phyloP scores from a whole-genome alignment of 2,888 invertebrate genomes.

The Dolichopus griseipennis region DNA sequence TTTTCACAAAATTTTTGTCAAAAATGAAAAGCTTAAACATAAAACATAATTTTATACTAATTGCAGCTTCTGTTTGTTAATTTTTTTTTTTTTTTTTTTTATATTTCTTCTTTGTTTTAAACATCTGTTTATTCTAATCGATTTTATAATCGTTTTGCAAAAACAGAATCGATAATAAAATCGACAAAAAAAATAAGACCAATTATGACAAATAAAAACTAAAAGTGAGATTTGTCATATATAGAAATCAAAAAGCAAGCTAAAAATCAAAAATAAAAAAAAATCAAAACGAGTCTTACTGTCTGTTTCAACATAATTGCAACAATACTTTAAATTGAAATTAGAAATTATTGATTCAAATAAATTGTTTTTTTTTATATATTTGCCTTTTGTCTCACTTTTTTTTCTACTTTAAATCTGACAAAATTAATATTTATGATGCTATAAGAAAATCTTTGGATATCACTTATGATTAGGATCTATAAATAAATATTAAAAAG shows the following conservation, averaged over 20 bases:
- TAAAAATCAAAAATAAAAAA: neutral
- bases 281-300: neutral
- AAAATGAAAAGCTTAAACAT: too few relatives aligned
- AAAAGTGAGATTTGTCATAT: neutral
- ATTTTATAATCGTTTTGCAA: neutral
- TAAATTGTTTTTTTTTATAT: neutral
- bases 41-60: neutral
- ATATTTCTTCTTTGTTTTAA: neutral
- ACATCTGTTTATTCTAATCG: neutral
- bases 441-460: neutral
- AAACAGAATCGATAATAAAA: neutral
- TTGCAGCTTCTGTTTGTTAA: neutral
- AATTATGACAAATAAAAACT: slow-evolving; percentile 2
- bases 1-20: too few relatives aligned
- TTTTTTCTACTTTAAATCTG: neutral
- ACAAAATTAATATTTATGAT: slow-evolving; percentile 6
- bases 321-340: neutral
- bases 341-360: neutral
- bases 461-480: neutral
- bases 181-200: neutral
- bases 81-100: too few relatives aligned
- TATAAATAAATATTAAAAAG: neutral
- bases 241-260: neutral
- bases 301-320: too few relatives aligned
- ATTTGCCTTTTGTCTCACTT: neutral